Evolutionary conservation across 2,888 invertebrate species (phyloP).

Genomic region (Drosophila emarginata): DNA sequence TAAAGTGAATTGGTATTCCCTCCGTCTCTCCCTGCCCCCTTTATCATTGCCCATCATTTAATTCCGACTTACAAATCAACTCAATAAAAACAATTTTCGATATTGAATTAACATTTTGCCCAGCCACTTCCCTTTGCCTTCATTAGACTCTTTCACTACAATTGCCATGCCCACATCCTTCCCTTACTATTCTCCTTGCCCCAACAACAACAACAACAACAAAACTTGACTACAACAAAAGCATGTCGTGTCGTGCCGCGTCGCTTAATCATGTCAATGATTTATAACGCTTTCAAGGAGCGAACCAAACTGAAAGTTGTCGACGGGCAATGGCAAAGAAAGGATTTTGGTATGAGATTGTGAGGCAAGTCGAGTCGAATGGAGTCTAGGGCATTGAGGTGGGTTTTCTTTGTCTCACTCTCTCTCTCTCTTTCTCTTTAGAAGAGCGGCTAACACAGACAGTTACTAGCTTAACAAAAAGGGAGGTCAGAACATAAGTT

Average conservation of each 20-base stretch:
- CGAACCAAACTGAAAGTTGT: conserved; percentile 73
- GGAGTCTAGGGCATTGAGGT: background rate
- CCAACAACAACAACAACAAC: conserved; percentile 11
- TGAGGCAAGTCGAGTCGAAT: conserved; percentile 36
- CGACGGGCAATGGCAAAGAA: conserved; percentile 59
- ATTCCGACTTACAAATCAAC: conserved; percentile 49
- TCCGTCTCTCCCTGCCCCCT: background rate
- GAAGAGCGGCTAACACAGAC: conserved; percentile 64
- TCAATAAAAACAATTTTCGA: conserved; percentile 73
- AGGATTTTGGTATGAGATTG: background rate
- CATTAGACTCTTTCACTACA: conserved; percentile 25
- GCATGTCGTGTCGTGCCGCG: conserved; percentile 74
- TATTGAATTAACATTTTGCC: conserved; percentile 74
- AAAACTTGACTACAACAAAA: conserved; percentile 58
- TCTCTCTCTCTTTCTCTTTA: too few relatives aligned
- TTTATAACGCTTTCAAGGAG: conserved; percentile 79
- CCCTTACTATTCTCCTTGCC: conserved; percentile 7
- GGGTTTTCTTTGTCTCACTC: conserved; percentile 40
- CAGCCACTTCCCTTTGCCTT: conserved; percentile 14
- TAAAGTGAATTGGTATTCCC: background rate
- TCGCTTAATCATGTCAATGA: conserved; percentile 79
- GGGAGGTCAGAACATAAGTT: conserved; percentile 66
- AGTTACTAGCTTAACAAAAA: conserved; percentile 28
- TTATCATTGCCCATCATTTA: background rate
- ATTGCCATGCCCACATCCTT: conserved; percentile 7